phyloP scores from a whole-genome alignment of 1,140 invertebrate genomes.

The Zaprionus kolodkinae region DNA sequence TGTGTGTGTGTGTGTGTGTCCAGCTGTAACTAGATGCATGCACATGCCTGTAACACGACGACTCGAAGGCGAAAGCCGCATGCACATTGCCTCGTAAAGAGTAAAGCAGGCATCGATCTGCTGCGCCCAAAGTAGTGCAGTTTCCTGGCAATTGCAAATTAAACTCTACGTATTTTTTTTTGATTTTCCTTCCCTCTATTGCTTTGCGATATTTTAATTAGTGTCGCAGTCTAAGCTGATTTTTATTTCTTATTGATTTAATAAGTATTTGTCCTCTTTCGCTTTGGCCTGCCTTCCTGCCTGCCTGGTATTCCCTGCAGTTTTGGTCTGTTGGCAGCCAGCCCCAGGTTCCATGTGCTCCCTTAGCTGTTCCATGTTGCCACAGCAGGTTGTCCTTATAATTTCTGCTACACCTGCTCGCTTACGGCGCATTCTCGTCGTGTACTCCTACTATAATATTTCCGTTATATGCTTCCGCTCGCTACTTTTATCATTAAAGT shows the following conservation, averaged over 20 bases:
- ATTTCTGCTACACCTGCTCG: slow-evolving; percentile 38
- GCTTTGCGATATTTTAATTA: not conserved
- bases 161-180: not conserved
- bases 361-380: not conserved
- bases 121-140: not conserved
- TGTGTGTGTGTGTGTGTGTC: not conserved
- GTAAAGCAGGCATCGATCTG: not conserved
- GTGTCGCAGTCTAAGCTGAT: not conserved
- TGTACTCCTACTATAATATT: slow-evolving; percentile 36
- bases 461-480: slow-evolving; percentile 34
- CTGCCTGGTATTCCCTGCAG: too few species aligned
- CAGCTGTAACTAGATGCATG: not conserved
- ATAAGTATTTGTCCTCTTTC: not conserved
- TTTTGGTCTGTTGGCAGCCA: not conserved
- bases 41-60: not conserved
- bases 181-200: not conserved
- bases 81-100: not conserved
- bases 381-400: slow-evolving; percentile 32
- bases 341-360: not conserved
- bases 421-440: slow-evolving; percentile 5
- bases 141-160: not conserved
- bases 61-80: not conserved
- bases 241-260: not conserved
- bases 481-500: slow-evolving; percentile 69
- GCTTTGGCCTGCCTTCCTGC: not conserved